A percentile compares a stretch with the other conserved stretches of the same genome.
These are phyloP conservation scores for Dryocosmus kuriphilus DNA, from an alignment of 2,888 invertebrate species.

Conservation along the genomic window DNA sequence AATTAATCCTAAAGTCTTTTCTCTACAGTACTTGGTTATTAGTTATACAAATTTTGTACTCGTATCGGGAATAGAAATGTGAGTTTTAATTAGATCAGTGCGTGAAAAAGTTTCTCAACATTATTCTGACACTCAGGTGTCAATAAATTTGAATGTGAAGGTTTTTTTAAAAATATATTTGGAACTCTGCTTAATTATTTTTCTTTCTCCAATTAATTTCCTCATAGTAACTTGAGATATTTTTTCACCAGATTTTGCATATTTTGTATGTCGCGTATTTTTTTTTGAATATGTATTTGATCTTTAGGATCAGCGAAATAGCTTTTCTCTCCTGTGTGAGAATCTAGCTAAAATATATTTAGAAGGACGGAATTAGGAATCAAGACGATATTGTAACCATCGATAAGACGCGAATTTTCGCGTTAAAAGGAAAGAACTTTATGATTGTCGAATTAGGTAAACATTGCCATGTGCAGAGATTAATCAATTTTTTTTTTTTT, in stretches of 20 bases:
- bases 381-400: too few relatives aligned
- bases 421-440: too few relatives aligned
- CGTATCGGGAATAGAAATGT: not conserved
- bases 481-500: not conserved
- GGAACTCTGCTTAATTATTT: not conserved
- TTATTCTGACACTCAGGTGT: not conserved
- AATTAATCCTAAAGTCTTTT: too few relatives aligned
- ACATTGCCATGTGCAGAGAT: conserved; percentile 2
- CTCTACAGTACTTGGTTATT: too few relatives aligned
- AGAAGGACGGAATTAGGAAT: too few relatives aligned
- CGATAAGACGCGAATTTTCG: too few relatives aligned
- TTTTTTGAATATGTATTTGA: too few relatives aligned
- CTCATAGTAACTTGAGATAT: not conserved
- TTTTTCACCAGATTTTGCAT: not conserved
- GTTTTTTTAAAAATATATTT: too few relatives aligned
- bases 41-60: not conserved
- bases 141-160: not conserved
- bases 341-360: not conserved
- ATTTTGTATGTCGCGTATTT: too few relatives aligned
- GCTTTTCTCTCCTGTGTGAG: not conserved
- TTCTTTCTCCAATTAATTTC: not conserved
- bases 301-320: not conserved
- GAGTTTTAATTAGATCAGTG: not conserved
- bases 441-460: not conserved
- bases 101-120: not conserved